Evolutionary conservation across 2,797 vertebrate genomes (phyloP), one percentile per base, ranked within the genome.

Genomic region (Denticeps clupeoides): DNA sequence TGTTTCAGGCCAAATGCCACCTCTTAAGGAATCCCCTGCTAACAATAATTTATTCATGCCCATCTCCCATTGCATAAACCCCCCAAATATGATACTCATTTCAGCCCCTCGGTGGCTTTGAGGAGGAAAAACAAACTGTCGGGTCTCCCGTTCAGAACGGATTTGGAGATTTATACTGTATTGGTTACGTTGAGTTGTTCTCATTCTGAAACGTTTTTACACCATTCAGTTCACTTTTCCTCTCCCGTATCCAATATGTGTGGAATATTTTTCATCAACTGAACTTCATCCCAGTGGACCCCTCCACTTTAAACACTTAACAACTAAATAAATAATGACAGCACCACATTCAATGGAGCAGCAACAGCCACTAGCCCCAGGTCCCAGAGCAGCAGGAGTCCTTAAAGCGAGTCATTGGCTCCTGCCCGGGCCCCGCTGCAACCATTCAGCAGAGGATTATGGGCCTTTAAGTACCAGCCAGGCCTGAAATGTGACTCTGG

Each of bases 321-420:
- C 68, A 71, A 77, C 78, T 89, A 90, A 91, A 89, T 91, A 89
- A 89, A 87, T 90, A 87, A 89, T 89, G 87, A 75, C 74, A 77
- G 73, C 73, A 71, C 68, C 28, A 12, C 58, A 53, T 51, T 40
- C 70, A 59, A 50, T 55, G 3, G 64, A 81, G 72, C 65, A 67
- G 73, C 79, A 73, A 59, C 71, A 74, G 72, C 69, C 70, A 77
- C 72, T 71, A 73, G 72, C 74, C 71, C 48, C 55, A 53, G 81
- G 81, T 89, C 86, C 88, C 86, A 74, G 51, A 86, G 86, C 85
- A 83, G 78, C 84, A 80, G 75, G 68, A 81, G 75, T 87, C 83
- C 85, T 88, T 87, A 86, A 86, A 84, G 72, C 75, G 79, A 85
- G 83, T 86, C 73, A 87, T 86, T 85, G 85, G 76, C 82, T 80